These are phyloP conservation scores for Myotis yumanensis DNA, from an alignment of 2,113 vertebrate species.

Conservation along the genomic window DNA sequence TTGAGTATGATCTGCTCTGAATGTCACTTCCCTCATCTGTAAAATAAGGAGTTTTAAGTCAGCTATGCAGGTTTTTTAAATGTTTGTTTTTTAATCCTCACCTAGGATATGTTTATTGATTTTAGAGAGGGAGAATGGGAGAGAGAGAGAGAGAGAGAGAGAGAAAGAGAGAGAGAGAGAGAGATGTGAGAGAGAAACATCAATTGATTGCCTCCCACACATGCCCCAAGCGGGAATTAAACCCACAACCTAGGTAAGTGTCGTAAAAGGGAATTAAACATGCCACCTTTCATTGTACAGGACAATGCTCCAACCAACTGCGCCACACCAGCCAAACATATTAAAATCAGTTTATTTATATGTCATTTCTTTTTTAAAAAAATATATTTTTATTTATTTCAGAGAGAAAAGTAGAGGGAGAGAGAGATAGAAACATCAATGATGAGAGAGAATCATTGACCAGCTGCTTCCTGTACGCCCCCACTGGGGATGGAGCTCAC, in stretches of 20 bases:
- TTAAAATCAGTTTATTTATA: conserved; percentile 7
- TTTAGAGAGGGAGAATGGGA: background rate
- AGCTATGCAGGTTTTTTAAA: background rate
- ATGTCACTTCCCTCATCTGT: background rate
- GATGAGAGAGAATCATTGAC: too few species aligned
- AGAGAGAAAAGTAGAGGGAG: too few species aligned
- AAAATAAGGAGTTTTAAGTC: background rate
- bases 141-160: too few species aligned
- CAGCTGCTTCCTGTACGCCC: too few species aligned
- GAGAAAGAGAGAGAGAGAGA: too few species aligned
- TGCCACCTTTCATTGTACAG: background rate
- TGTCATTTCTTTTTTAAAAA: background rate
- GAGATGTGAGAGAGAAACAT: background rate
- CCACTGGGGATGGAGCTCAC: too few species aligned
- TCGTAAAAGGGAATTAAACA: background rate
- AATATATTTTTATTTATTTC: too few species aligned
- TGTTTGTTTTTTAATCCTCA: background rate
- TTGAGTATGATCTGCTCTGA: background rate
- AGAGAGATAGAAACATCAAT: too few species aligned
- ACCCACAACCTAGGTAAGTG: background rate
- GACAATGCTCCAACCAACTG: background rate
- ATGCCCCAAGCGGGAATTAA: background rate
- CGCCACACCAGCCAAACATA: background rate
- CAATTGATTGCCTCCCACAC: background rate
- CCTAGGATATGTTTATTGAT: background rate